Base-by-base conservation (phyloP, 2,888 invertebrate species). In the Troides aeacus region DNA sequence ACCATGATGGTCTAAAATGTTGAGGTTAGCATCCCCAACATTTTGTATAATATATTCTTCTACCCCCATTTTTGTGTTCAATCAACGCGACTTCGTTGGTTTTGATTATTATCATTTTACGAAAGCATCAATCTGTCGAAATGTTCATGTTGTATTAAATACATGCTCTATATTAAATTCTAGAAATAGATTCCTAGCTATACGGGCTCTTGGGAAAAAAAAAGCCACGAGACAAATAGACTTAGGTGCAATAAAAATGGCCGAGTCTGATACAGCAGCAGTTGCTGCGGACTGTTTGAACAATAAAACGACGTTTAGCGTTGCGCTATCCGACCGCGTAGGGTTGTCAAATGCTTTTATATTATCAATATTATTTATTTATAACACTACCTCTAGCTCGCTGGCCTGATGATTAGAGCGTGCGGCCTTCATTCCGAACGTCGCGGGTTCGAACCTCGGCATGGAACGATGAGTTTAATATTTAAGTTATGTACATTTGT, bases 281-380 rank as follows among this genome's bases (percentile, higher is more conserved):
- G 24, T 59, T 39, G 58, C 57, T 65, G 65, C 58, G 58, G 23
- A 58, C 58, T 64, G 58, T 56, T 65, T 57, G 65, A 23, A 65
- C 58, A 65, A 65, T 65, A 65, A 65, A 64, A 64, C 64, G 24
- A 65, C 58, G 58, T 59, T 65, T 64, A 53, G 53, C n/a, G 65
- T 58, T 46, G 58, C 59, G 58, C 39, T 42, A 58, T 46, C 42
- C 65, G 24, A 23, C 42, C 6, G 24, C 58, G 21, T 59, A 65
- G 58, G 65, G 57, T 59, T 59, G 64, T 8, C 39, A 10, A 39
- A 30, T 5, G 30, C 2, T 30, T 30, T 30, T 30, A 30, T 4
- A 30, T 30, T 30, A 30, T 30, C 30, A 3, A 30, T 30, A 30
- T 30, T 30, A 30, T 30, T 30, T 3, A 30, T 3, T 3, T 30